Percentiles rank a stretch among this genome's conserved stretches.
Conservation (phyloP, 1,140 invertebrate species). For the Doryteuthis pealeii region DNA sequence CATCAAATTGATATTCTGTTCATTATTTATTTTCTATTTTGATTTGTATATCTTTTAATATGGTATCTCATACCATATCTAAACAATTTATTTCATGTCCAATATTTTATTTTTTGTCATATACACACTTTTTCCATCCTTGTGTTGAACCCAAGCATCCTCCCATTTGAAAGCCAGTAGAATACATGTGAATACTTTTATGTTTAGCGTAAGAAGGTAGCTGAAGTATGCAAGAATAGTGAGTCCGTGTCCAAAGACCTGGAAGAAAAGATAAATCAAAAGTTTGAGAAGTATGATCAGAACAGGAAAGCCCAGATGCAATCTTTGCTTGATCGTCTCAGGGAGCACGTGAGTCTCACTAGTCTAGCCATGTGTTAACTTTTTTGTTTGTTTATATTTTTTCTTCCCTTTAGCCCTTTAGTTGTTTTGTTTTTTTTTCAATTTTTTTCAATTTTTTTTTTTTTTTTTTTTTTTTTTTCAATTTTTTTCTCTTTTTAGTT, state of each 20-base stretch:
- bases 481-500: too few species aligned
- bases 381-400: constrained; percentile 4
- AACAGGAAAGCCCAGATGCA: constrained; percentile 85
- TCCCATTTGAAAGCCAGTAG: not conserved
- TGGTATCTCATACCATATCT: too few species aligned
- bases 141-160: too few species aligned
- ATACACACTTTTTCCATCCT: too few species aligned
- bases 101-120: too few species aligned
- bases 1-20: too few species aligned
- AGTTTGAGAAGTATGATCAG: constrained; percentile 77
- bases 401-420: not conserved
- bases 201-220: constrained; percentile 63
- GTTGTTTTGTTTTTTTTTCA: not conserved
- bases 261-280: constrained; percentile 78
- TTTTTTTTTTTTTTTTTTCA: too few species aligned
- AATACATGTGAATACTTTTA: constrained; percentile 7
- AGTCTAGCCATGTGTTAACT: not conserved
- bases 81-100: too few species aligned
- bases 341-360: constrained; percentile 77
- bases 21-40: too few species aligned
- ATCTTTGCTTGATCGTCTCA: constrained; percentile 83
- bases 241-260: constrained; percentile 83
- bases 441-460: too few species aligned
- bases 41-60: too few species aligned
- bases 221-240: constrained; percentile 77